Conservation (phyloP, 2,797 vertebrate genomes). For the Micrastur ruficollis region DNA sequence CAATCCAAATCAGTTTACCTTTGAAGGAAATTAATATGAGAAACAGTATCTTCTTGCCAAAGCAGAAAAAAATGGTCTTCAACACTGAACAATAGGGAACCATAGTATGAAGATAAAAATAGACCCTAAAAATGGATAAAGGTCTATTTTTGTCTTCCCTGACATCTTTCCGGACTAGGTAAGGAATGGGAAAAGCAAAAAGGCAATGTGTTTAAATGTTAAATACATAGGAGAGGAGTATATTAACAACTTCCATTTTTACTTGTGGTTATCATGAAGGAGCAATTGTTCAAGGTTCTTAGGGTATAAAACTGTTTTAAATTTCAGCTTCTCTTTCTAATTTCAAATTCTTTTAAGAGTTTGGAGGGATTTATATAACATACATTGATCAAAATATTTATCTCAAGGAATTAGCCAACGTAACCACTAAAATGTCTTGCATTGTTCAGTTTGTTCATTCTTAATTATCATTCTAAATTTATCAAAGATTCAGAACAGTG, state of each 20-base stretch:
- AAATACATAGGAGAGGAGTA: not conserved
- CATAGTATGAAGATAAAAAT: not conserved
- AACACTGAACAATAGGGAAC: not conserved
- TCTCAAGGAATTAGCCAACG: not conserved
- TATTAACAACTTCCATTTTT: not conserved
- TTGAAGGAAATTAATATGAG: not conserved
- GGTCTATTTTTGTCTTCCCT: not conserved
- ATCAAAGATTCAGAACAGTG: not conserved
- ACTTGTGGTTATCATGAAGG: not conserved
- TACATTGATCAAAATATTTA: not conserved
- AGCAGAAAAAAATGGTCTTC: not conserved
- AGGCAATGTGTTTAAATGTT: not conserved
- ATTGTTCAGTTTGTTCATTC: not conserved
- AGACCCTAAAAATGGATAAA: not conserved
- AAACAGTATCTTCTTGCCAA: not conserved
- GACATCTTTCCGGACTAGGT: not conserved
- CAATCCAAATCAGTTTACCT: not conserved
- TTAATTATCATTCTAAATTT: not conserved
- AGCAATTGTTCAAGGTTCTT: not conserved
- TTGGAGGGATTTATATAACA: not conserved
- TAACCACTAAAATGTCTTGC: not conserved
- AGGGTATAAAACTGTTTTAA: not conserved
- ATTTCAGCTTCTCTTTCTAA: not conserved
- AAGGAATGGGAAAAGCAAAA: not conserved
- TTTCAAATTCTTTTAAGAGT: not conserved